Conservation (phyloP, 2,113 vertebrate species). For the Piaya cayana region DNA sequence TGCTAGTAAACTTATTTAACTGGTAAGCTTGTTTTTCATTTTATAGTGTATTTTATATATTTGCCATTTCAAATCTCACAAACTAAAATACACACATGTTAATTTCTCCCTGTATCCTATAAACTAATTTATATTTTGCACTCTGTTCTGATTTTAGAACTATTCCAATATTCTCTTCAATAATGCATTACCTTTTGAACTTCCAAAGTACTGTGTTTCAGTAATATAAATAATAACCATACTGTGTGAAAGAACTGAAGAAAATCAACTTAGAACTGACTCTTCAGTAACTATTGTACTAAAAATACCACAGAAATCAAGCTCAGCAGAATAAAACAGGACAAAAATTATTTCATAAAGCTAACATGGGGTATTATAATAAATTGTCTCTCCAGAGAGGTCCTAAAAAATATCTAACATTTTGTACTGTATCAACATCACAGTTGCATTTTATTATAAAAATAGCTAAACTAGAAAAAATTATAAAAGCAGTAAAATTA, state of each 20-base stretch:
- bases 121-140: not conserved
- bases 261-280: conserved; percentile 2
- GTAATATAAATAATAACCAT: not conserved
- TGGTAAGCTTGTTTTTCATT: not conserved
- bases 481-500: not conserved
- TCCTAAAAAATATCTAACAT: not conserved
- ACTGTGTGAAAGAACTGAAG: not conserved
- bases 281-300: not conserved
- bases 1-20: not conserved
- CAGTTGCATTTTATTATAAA: not conserved
- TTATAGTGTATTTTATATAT: not conserved
- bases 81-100: not conserved
- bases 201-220: not conserved
- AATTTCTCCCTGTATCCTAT: not conserved
- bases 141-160: not conserved
- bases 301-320: conserved; percentile 33
- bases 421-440: not conserved
- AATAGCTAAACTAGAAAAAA: not conserved
- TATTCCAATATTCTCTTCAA: not conserved
- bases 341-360: not conserved
- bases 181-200: not conserved
- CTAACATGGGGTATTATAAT: not conserved
- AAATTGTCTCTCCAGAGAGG: not conserved
- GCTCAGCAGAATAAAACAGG: not conserved
- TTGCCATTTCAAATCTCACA: not conserved